Evolutionary conservation across 2,888 invertebrate species (phyloP), one percentile per base, ranked within the genome.

Genomic region (Mimas tiliae): DNA sequence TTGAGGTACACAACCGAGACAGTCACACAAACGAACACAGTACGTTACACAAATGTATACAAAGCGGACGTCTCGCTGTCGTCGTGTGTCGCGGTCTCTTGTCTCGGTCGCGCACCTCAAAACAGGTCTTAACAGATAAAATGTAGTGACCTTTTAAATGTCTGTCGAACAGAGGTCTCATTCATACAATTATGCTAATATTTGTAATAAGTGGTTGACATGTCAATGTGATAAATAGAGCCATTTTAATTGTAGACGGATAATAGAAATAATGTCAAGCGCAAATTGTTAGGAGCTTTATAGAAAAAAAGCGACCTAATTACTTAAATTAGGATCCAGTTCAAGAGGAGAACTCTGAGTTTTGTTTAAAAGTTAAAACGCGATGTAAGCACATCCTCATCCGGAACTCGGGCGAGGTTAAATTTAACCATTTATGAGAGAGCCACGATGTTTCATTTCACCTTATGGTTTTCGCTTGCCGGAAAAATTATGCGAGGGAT

Each of bases 341-440:
- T 77, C 77, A 78, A 73, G 80, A 82, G 84, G 33, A n/a, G 80
- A 75, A 80, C 66, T 78, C 73, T 72, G 81, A 83, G 81, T 82
- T 77, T 67, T 70, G 72, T 74, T 74, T 76, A 74, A 80, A 81
- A 81, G 73, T 74, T 76, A 74, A 80, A 81, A 81, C 72, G 77
- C 77, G 75, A 72, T 78, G 78, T 76, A 76, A 77, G 74, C 76
- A 69, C 72, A 70, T 67, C 75, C 68, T 75, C 77, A 74, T 75
- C 77, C 80, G 78, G 74, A 78, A 76, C 76, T 69, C 62, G 67
- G 72, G 72, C 75, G 76, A 69, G 72, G 72, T 72, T 72, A 72
- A 72, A 69, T 67, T 68, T 69, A 69, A 69, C 77, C 75, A 75
- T 66, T 71, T 67, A 72, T 68, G 67, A 67, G 64, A 66, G 84